Percentiles rank a stretch among this genome's conserved stretches.
Conservation (phyloP, 2,797 vertebrate species). For the Pangasius krempfi region DNA sequence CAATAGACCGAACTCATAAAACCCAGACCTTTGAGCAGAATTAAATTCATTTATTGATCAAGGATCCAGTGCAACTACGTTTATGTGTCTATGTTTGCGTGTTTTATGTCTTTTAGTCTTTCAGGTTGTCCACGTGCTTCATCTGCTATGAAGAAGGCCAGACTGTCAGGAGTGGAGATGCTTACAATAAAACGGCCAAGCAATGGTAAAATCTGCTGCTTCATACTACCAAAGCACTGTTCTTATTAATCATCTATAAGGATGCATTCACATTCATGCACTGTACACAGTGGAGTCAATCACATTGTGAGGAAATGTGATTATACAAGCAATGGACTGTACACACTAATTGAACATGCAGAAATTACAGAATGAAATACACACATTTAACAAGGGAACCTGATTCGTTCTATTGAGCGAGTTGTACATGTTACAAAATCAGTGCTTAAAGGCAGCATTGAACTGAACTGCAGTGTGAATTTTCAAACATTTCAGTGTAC, state of each 20-base stretch:
- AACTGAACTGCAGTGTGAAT: neutral
- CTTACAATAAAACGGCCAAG: slow-evolving; percentile 92
- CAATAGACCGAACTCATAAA: neutral
- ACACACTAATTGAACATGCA: neutral
- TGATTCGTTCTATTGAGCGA: neutral
- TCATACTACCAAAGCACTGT: slow-evolving; percentile 12
- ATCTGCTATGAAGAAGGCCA: slow-evolving; percentile 98
- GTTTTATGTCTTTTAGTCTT: slow-evolving; percentile 75
- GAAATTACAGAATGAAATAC: neutral
- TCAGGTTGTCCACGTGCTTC: slow-evolving; percentile 97
- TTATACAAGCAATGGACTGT: neutral
- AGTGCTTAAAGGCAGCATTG: neutral
- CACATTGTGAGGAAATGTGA: neutral
- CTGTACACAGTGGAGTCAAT: neutral
- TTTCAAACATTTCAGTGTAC: neutral
- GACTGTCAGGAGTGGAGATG: slow-evolving; percentile 97
- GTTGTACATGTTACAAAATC: neutral
- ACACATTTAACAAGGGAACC: neutral
- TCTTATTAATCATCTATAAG: neutral
- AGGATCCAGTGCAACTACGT: neutral
- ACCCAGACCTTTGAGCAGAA: neutral
- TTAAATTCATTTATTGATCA: neutral
- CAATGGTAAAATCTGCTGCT: slow-evolving; percentile 81
- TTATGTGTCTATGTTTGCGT: neutral
- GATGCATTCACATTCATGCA: neutral